Conservation (phyloP, 2,797 vertebrate species). For the Gambelia wislizenii region DNA sequence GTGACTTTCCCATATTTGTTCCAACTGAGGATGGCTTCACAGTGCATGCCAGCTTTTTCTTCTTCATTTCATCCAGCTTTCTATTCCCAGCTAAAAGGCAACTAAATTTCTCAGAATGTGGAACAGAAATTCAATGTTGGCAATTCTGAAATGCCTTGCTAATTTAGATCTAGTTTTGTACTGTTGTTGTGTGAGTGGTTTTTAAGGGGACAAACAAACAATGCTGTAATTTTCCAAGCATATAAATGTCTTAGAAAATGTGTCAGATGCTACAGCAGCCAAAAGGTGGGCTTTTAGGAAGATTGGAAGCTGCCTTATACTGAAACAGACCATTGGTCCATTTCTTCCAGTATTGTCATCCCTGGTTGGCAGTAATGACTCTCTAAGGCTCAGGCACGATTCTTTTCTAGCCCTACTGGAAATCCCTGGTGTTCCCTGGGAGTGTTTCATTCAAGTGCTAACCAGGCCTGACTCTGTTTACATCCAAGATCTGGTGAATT, state of each 20-base stretch:
- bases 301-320: too few relatives aligned
- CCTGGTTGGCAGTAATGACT: too few relatives aligned
- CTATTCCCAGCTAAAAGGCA: constrained; percentile 50
- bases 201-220: constrained; percentile 17
- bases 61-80: constrained; percentile 55
- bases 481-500: too few relatives aligned
- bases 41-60: constrained; percentile 46
- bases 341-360: too few relatives aligned
- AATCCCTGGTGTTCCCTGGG: too few relatives aligned
- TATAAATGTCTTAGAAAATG: background rate
- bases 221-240: constrained; percentile 24
- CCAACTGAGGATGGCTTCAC: constrained; percentile 29
- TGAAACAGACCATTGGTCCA: too few relatives aligned
- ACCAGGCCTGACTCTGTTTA: too few relatives aligned
- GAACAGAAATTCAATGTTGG: constrained; percentile 28
- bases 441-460: too few relatives aligned
- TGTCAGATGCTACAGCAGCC: constrained; percentile 6
- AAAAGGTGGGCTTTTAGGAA: background rate
- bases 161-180: constrained; percentile 44
- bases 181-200: background rate
- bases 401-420: too few relatives aligned
- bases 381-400: too few relatives aligned
- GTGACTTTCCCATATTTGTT: background rate
- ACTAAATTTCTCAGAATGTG: constrained; percentile 24
- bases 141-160: constrained; percentile 37